Evolutionary conservation across 2,113 vertebrate species (phyloP).

Genomic region (Natator depressus): DNA sequence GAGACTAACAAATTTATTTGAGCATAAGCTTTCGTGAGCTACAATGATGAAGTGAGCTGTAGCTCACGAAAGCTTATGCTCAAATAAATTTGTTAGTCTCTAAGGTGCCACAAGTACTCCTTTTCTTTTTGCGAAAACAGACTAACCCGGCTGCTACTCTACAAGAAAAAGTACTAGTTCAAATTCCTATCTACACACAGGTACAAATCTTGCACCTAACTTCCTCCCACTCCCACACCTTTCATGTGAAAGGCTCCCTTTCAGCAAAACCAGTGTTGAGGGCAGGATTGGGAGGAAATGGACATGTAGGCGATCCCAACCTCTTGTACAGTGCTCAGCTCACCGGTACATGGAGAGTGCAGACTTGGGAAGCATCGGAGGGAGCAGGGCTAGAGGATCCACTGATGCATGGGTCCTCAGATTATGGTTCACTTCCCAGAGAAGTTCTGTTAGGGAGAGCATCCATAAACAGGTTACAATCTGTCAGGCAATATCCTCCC

Average conservation of each 20-base stretch:
- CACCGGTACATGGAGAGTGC: neutral
- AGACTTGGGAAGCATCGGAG: neutral
- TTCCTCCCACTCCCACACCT: neutral
- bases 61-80: too few relatives aligned
- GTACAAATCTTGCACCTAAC: neutral
- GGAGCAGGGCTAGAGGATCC: neutral
- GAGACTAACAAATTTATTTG: too few relatives aligned
- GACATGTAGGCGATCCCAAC: fast-evolving
- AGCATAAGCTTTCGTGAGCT: too few relatives aligned
- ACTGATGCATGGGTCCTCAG: neutral
- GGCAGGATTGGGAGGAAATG: neutral
- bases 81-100: too few relatives aligned
- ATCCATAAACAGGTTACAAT: neutral
- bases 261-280: neutral
- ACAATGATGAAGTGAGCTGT: too few relatives aligned
- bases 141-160: neutral
- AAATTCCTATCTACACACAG: neutral
- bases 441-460: neutral
- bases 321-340: neutral
- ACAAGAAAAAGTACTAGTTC: neutral
- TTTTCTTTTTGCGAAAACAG: too few relatives aligned
- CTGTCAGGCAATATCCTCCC: neutral
- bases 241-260: neutral
- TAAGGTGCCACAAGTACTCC: too few relatives aligned
- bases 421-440: neutral